A percentile compares a stretch with the other conserved stretches of the same genome.
phyloP scores from a whole-genome alignment of 2,888 invertebrate species.

The Acronicta aceris region DNA sequence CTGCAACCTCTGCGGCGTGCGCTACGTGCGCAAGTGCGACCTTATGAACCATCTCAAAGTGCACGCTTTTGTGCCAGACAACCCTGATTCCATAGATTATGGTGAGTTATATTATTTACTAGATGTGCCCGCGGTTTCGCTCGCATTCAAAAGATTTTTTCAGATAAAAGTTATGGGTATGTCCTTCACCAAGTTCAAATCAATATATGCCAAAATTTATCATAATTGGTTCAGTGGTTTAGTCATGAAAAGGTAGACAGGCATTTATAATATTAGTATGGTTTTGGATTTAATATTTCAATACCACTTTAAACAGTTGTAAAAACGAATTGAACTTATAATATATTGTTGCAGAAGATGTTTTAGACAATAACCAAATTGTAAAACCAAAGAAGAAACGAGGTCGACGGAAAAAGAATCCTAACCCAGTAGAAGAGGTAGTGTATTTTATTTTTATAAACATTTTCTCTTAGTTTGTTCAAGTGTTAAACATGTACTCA shows the following conservation, averaged over 20 bases:
- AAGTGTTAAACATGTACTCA: too few species aligned
- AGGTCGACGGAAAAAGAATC: slow-evolving; percentile 83
- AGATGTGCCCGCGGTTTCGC: too few species aligned
- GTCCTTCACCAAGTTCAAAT: too few species aligned
- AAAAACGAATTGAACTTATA: not conserved
- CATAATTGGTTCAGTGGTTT: too few species aligned
- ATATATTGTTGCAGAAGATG: slow-evolving; percentile 71
- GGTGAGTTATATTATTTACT: slow-evolving; percentile 64
- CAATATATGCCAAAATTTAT: too few species aligned
- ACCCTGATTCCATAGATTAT: slow-evolving; percentile 88
- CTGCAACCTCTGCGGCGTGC: slow-evolving; percentile 94
- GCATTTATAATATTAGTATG: too few species aligned
- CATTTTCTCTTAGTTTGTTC: too few species aligned
- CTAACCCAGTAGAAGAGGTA: slow-evolving; percentile 75
- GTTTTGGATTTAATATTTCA: not conserved
- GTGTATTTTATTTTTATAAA: not conserved
- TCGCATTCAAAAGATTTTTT: too few species aligned
- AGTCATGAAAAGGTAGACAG: too few species aligned
- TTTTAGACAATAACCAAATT: slow-evolving; percentile 75
- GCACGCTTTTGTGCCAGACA: slow-evolving; percentile 93
- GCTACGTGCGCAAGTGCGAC: slow-evolving; percentile 94
- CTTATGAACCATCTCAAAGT: slow-evolving; percentile 95
- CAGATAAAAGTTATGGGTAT: too few species aligned
- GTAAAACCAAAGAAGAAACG: slow-evolving; percentile 85
- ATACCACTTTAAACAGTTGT: not conserved